These are phyloP conservation scores for Ichneumoninae sp. DNA, from an alignment of 2,888 invertebrate species.

Conservation along the genomic window DNA sequence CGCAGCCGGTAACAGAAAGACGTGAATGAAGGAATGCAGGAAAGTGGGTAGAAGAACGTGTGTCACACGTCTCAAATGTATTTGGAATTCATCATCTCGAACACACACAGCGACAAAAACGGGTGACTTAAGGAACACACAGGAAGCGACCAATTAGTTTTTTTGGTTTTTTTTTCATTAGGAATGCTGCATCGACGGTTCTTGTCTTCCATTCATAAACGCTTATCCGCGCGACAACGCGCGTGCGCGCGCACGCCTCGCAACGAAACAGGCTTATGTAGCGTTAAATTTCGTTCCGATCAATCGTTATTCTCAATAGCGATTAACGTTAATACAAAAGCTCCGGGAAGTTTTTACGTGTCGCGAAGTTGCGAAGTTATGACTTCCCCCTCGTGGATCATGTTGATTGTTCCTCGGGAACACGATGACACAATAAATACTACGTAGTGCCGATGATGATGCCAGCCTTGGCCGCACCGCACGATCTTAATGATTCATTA, in stretches of 20 bases:
- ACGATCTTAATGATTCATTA: conserved; percentile 36
- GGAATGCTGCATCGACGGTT: no score
- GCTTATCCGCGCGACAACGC: conserved; percentile 20
- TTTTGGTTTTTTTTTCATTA: no score
- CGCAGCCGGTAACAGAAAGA: no score
- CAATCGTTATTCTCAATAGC: conserved; percentile 5
- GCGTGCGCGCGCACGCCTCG: no score
- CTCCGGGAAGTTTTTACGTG: background rate
- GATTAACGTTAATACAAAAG: background rate
- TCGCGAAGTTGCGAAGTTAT: background rate
- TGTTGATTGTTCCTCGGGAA: conserved; percentile 6
- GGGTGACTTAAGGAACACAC: no score
- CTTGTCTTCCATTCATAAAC: conserved; percentile 32
- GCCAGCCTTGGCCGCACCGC: conserved; percentile 6
- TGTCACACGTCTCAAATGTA: no score
- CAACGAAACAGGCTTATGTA: background rate
- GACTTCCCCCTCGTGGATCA: background rate
- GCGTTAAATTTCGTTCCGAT: background rate
- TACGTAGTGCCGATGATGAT: conserved; percentile 3
- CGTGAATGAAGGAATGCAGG: no score
- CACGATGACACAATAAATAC: conserved; percentile 26
- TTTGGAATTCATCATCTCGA: no score
- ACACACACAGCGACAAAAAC: no score
- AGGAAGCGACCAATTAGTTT: no score
- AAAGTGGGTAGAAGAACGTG: no score